phyloP scores from a whole-genome alignment of 2,888 invertebrate species.

The Parnassius mnemosyne region DNA sequence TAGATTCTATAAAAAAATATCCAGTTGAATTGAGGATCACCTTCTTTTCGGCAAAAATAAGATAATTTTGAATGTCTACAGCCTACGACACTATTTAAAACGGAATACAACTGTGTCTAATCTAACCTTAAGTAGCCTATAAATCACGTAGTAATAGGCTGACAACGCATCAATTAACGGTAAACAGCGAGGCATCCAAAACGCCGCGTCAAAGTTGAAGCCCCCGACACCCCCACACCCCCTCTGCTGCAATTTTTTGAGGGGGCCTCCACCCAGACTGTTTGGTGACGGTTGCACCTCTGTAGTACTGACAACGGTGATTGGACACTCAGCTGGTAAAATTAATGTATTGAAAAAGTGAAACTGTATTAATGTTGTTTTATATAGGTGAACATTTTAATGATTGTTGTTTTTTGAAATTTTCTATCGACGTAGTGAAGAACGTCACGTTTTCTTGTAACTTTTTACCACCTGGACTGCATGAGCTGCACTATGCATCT shows the following conservation, averaged over 20 bases:
- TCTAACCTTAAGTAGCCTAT: constrained; percentile 29
- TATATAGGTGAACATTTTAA: not conserved
- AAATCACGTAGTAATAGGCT: constrained; percentile 54
- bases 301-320: constrained; percentile 35
- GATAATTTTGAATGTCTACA: too few relatives aligned
- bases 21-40: too few relatives aligned
- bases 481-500: too few relatives aligned
- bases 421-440: too few relatives aligned
- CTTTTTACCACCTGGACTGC: too few relatives aligned
- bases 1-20: too few relatives aligned
- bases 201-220: constrained; percentile 70
- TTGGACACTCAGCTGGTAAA: constrained; percentile 35
- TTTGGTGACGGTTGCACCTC: constrained; percentile 75
- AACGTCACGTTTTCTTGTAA: too few relatives aligned
- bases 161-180: constrained; percentile 65
- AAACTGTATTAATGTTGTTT: not conserved
- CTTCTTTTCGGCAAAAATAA: too few relatives aligned
- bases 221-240: constrained; percentile 34
- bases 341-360: not conserved
- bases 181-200: constrained; percentile 50
- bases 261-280: constrained; percentile 62
- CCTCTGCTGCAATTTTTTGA: constrained; percentile 67
- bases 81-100: not conserved
- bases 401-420: too few relatives aligned
- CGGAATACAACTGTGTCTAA: not conserved